Evolutionary conservation across 2,888 invertebrate species (phyloP), one percentile per base, ranked within the genome.

Genomic region (Peribatodes rhomboidaria): DNA sequence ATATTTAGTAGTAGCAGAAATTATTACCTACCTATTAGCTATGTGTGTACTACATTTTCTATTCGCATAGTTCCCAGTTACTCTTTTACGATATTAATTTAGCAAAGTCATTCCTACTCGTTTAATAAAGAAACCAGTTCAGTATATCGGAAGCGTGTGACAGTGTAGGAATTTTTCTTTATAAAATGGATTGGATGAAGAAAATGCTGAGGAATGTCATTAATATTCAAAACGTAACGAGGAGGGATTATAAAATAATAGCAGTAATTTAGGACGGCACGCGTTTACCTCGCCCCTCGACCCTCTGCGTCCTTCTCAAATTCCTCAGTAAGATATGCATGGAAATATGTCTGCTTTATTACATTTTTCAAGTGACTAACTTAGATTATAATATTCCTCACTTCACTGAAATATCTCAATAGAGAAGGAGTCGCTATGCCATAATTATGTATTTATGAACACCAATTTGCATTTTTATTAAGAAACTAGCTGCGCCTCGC

Each of bases 161-260:
- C 83, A 83, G 82, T 80, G 76, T 78, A 84, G 83, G 84, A 88
- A 89, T 87, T 86, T 89, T 83, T 81, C 80, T 81, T 79, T 73
- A 81, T 75, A 82, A 83, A 87, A 87, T 87, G 85, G 87, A 83
- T 85, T 83, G 84, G 80, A 81, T 75, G 79, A 77, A 84, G 79
- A 85, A 86, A 87, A 85, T 81, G 85, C 86, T 83, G 76, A 79
- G 91, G 92, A 92, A 93, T 93, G 89, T 88, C 85, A 92, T 93
- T 92, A 93, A 92, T 93, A 92, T 93, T 93, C 92, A 87, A 89
- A 90, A 88, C 90, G 87, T 90, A 90, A 91, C 88, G 88, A 87
- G 88, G 92, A 90, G 90, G 92, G 89, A 91, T 92, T 92, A 92
- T 91, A 92, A 92, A 93, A 92, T 92, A 91, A 92, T 93, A 92